Evolutionary conservation across 2,888 invertebrate species (phyloP), one percentile per base, ranked within the genome.

Genomic region (Cepaea hortensis): DNA sequence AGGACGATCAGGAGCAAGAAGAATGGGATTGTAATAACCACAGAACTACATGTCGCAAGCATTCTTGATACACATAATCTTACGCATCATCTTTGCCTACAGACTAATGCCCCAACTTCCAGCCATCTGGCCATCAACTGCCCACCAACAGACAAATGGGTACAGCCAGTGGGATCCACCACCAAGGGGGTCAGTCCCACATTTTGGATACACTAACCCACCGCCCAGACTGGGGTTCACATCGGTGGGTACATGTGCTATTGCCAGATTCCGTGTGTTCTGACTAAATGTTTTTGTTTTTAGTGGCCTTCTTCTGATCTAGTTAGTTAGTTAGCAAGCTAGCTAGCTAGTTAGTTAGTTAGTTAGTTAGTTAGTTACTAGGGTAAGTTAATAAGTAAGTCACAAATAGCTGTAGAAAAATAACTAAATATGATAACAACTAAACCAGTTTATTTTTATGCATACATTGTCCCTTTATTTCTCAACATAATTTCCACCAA

Each of bases 91-190:
- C 11, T 77, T 61, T 11, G 3, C 23, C 46, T 23, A 20, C 85
- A 89, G 89, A 81, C 50, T 88, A 55, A 80, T 89, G 35, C 81
- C 89, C 0, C 79, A 84, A 55, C 87, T 88, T 75, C 88, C 88
- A 3, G 81, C 83, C 18, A 85, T 85, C 23, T 89, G 88, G 89
- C 70, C 88, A 11, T 70, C 76, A 11, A 20, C 55, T 18, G 85
- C 87, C 61, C 87, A 73, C 20, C 75, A 55, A 0, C 81, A 84
- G 35, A 85, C 85, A 13, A 86, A 89, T 46, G 89, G 89, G 62
- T 88, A 86, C 72, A 86, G 86, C 61, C 89, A 89, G 85, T 82
- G 84, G 35, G 89, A 88, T 84, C 82, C 81, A 23, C 88, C 89
- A 4, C 89, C 86, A 11, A 55, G 86, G 48, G 80, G 65, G 50